Conservation (phyloP, 1,140 invertebrate species). For the Odontomachus brunneus region DNA sequence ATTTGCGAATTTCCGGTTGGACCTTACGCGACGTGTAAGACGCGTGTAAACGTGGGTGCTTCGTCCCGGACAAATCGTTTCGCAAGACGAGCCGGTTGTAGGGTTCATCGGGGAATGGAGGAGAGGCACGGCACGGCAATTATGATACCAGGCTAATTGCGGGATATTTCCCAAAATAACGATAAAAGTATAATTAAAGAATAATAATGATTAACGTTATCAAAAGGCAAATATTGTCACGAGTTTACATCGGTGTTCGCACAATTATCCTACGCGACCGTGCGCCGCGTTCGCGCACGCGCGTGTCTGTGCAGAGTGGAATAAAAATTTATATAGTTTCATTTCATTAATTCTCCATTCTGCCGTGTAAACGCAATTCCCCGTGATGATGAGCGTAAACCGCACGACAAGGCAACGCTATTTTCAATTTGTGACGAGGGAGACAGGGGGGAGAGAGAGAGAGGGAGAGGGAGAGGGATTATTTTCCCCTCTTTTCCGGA, state of each 20-base stretch:
- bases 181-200: neutral
- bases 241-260: slow-evolving; percentile 3
- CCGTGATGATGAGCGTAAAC: neutral
- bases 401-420: neutral
- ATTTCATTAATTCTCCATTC: slow-evolving; percentile 26
- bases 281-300: no score
- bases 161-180: neutral
- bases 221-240: neutral
- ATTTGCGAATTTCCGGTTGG: slow-evolving; percentile 15
- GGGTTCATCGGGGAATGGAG: neutral
- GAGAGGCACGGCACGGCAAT: no score
- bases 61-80: neutral
- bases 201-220: slow-evolving; percentile 8
- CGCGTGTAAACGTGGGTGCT: neutral
- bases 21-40: slow-evolving; percentile 3
- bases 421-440: neutral
- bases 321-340: slow-evolving; percentile 31
- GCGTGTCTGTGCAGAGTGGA: neutral
- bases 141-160: neutral
- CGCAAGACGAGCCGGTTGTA: neutral
- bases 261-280: no score
- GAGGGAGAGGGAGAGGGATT: no score
- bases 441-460: no score
- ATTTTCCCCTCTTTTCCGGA: slow-evolving; percentile 2
- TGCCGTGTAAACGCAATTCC: neutral